Conservation (phyloP, 2,888 invertebrate species). For the Antitype chi region DNA sequence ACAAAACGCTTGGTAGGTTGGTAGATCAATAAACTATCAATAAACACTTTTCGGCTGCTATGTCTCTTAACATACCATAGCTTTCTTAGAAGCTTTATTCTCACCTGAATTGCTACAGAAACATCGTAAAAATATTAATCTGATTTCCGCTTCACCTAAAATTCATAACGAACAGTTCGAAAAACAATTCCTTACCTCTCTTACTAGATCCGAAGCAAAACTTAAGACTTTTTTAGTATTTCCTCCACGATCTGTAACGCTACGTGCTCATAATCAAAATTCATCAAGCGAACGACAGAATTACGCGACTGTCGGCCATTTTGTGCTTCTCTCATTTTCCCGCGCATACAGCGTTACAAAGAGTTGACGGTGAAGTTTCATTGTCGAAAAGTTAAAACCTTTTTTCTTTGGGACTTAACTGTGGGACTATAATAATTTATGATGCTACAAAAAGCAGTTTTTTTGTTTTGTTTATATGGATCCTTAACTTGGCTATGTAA, state of each 20-base stretch:
- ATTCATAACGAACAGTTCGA: not conserved
- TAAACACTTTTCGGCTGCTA: not conserved
- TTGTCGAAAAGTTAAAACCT: constrained; percentile 42
- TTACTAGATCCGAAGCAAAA: constrained; percentile 19
- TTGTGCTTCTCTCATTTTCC: constrained; percentile 42
- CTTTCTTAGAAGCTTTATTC: not conserved
- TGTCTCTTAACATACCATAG: not conserved
- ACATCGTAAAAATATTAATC: not conserved
- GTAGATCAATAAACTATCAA: not conserved
- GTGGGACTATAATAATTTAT: constrained; percentile 13
- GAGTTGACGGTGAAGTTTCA: constrained; percentile 46
- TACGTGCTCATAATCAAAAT: constrained; percentile 63
- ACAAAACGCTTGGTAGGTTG: too few relatives aligned
- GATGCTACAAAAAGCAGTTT: not conserved
- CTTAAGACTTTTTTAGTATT: constrained; percentile 50
- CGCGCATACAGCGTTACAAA: constrained; percentile 38
- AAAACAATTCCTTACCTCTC: not conserved
- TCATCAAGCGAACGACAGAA: constrained; percentile 57
- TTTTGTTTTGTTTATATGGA: not conserved
- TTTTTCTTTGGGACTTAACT: constrained; percentile 30
- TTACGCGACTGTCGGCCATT: constrained; percentile 47
- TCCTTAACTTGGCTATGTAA: not conserved
- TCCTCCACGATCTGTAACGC: constrained; percentile 48
- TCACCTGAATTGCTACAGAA: not conserved
- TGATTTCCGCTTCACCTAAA: not conserved